A percentile compares a stretch with the other conserved stretches of the same genome.
These are phyloP conservation scores for Ichneumon xanthorius DNA, from an alignment of 2,888 invertebrate species.

Conservation along the genomic window DNA sequence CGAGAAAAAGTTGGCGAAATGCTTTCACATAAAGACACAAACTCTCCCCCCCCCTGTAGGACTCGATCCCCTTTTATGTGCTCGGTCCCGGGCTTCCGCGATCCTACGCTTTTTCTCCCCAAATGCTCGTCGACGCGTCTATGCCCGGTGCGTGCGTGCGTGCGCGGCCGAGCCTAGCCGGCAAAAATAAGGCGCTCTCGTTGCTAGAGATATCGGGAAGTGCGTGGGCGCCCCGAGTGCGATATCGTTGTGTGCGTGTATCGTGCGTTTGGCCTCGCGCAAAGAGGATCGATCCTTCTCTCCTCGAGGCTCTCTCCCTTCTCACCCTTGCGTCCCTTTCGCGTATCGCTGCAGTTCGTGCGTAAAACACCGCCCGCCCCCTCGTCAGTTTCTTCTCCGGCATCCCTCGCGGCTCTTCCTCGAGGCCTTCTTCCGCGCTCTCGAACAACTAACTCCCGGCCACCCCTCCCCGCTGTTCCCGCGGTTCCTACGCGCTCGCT, in stretches of 20 bases:
- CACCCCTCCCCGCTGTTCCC: not conserved
- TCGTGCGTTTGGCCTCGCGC: constrained; percentile 45
- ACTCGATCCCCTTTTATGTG: constrained; percentile 67
- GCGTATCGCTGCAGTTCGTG: constrained; percentile 81
- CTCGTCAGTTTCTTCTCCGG: constrained; percentile 51
- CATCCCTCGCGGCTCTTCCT: constrained; percentile 67
- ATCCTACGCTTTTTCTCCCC: constrained; percentile 64
- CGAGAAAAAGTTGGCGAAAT: constrained; percentile 80
- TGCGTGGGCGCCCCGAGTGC: constrained; percentile 16
- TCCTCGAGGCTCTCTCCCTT: constrained; percentile 60
- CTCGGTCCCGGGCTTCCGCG: constrained; percentile 48
- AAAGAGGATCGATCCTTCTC: constrained; percentile 69
- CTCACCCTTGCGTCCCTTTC: constrained; percentile 46
- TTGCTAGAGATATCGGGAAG: constrained; percentile 12
- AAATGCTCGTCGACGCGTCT: constrained; percentile 68
- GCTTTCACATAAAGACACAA: constrained; percentile 83
- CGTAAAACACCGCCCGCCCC: constrained; percentile 80
- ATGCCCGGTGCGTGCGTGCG: constrained; percentile 39
- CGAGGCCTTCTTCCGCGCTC: constrained; percentile 63
- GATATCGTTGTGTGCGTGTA: constrained; percentile 36
- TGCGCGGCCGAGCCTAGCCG: constrained; percentile 77
- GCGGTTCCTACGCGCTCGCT: constrained; percentile 1
- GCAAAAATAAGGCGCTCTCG: constrained; percentile 28
- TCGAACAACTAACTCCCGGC: constrained; percentile 36
- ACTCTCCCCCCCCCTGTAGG: constrained; percentile 71